These are phyloP conservation scores for Chironomus riparius DNA, from an alignment of 2,888 invertebrate species.

Conservation along the genomic window DNA sequence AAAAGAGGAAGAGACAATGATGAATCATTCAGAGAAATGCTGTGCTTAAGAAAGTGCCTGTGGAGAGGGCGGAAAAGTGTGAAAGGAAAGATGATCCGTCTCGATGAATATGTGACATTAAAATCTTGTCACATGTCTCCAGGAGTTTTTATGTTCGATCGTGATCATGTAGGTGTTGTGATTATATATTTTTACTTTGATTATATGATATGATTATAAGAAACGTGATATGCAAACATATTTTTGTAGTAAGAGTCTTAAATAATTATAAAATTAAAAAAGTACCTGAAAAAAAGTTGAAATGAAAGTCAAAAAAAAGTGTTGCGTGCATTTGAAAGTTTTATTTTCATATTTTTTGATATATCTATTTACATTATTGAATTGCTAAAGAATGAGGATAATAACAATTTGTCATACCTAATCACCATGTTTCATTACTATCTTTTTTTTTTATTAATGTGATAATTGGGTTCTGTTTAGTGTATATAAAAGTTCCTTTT, in stretches of 20 bases:
- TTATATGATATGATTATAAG: neutral
- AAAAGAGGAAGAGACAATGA: neutral
- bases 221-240: constrained; percentile 2
- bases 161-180: constrained; percentile 8
- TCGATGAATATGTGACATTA: neutral
- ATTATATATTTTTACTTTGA: neutral
- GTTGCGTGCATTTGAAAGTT: constrained; percentile 4
- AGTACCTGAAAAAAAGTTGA: neutral
- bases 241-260: neutral
- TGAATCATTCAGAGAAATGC: too few relatives aligned
- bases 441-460: neutral
- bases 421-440: neutral
- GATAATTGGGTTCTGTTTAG: constrained; percentile 5
- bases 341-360: neutral
- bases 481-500: neutral
- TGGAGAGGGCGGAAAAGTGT: neutral
- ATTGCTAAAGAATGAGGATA: neutral
- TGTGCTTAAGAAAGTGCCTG: too few relatives aligned
- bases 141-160: neutral
- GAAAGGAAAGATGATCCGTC: neutral
- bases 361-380: neutral
- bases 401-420: neutral
- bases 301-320: neutral
- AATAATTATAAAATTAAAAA: neutral
- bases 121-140: neutral